A percentile compares a stretch with the other conserved stretches of the same genome.
Conservation (phyloP, 1,140 invertebrate genomes). For the Solenopsis invicta region DNA sequence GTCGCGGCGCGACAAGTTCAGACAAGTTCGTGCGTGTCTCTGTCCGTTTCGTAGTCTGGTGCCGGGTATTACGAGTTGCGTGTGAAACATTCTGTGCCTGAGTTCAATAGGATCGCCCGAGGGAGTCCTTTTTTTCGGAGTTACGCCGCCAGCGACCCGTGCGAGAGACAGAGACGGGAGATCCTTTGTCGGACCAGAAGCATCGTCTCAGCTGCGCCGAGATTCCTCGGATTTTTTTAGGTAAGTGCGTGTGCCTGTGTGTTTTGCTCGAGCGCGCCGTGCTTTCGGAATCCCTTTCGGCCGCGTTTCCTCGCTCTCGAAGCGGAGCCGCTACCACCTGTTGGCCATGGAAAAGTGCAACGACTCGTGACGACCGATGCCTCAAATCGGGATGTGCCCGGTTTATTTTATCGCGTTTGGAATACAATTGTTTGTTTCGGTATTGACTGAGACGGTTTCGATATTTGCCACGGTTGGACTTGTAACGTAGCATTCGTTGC, state of each 20-base stretch:
- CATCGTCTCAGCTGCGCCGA: background rate
- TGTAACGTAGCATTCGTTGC: background rate
- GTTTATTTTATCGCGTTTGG: constrained; percentile 11
- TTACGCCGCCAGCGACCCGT: no score
- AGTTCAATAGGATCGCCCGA: constrained; percentile 5
- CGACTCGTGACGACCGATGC: constrained; percentile 47
- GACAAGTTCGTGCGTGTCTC: constrained; percentile 20
- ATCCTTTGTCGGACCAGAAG: background rate
- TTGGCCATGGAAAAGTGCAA: constrained; percentile 61
- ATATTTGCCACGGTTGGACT: background rate
- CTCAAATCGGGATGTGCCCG: constrained; percentile 25
- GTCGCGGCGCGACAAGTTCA: constrained; percentile 35
- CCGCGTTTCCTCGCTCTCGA: constrained; percentile 28
- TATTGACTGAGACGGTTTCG: background rate
- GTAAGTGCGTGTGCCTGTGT: background rate
- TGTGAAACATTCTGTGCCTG: constrained; percentile 60
- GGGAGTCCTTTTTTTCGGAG: background rate
- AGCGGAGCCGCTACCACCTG: constrained; percentile 66
- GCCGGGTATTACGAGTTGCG: background rate
- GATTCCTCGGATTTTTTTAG: constrained; percentile 27
- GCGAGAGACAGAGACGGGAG: background rate
- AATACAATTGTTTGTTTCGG: background rate
- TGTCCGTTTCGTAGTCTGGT: background rate
- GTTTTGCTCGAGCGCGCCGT: background rate
- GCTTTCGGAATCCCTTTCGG: constrained; percentile 36